Base-by-base conservation (phyloP, 2,888 invertebrate species). In the Xestia c-nigrum region DNA sequence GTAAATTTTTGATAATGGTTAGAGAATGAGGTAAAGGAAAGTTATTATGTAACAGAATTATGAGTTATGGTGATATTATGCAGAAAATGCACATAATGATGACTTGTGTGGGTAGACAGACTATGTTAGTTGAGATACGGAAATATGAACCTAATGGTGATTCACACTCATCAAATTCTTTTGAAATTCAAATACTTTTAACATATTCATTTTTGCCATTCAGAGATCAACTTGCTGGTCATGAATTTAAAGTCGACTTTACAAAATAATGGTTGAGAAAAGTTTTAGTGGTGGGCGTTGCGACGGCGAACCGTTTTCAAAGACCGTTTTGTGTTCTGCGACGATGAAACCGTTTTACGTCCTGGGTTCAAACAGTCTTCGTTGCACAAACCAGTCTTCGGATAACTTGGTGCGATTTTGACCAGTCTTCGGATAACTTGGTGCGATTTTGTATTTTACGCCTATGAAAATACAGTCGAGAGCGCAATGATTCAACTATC, bases 61-160 rank as follows among this genome's bases (percentile, higher is more conserved):
- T 52, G 50, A 76, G n/a, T 57, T 65, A n/a, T 66, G 55, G 46
- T 76, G 16, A 38, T 59, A 24, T 78, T 61, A 70, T 52, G 52
- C 43, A 46, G 14, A 72, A 43, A 64, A 57, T 72, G 43, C 52
- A 61, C 46, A 71, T 78, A 61, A 5, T 38, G 40, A 59, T 74
- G 14, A n/a, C 61, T 61, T 52, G 16, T 21, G 50, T 71, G 21
- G n/a, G 31, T 71, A 50, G 61, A 16, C 16, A 64, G 64, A 43
- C 9, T 38, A n/a, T 38, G 3, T 14, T 55, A 31, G 2, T 63
- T 46, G 10, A n/a, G 24, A 19, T 16, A 21, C 14, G 46, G 16
- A 21, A 75, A 77, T 21, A 21, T 67, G 12, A 57, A 78, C n/a
- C n/a, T 50, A 57, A 4, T 12, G 1, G 1, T 3, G 9, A 24